Conservation (phyloP, 35 echinoderm and acorn worm species). For the Ophiothrix spiculata region DNA sequence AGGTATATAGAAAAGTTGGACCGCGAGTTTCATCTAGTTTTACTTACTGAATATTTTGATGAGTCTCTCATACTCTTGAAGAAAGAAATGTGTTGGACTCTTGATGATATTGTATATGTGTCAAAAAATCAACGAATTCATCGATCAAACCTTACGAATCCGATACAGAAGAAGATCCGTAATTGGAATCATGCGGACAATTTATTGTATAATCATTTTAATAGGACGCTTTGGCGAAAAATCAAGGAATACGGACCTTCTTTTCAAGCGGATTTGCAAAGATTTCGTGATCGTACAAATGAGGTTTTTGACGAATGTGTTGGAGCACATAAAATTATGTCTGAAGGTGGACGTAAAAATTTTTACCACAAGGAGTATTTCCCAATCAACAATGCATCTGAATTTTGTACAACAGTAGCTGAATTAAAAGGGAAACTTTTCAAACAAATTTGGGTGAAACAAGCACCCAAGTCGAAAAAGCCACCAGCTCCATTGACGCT, state of each 20-base stretch:
- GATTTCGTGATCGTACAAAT: constrained; percentile 28
- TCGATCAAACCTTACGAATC: not conserved
- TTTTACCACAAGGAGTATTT: constrained; percentile 42
- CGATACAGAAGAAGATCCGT: constrained; percentile 29
- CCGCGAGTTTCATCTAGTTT: constrained; percentile 38
- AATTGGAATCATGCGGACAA: constrained; percentile 48
- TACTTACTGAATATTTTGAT: constrained; percentile 70
- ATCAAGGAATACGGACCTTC: constrained; percentile 64
- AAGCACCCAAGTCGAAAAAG: not conserved
- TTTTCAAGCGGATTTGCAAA: constrained; percentile 58
- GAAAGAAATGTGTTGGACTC: constrained; percentile 53
- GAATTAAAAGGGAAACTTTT: constrained; percentile 10
- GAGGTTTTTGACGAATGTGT: constrained; percentile 56
- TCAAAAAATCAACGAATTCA: constrained; percentile 55
- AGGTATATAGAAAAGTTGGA: constrained; percentile 33
- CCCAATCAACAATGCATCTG: constrained; percentile 13
- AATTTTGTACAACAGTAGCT: constrained; percentile 19
- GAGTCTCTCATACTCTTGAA: constrained; percentile 64
- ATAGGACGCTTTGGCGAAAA: constrained; percentile 76
- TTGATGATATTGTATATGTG: constrained; percentile 66
- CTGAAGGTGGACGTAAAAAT: constrained; percentile 23
- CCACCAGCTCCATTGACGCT: not conserved
- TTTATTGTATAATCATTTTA: constrained; percentile 72
- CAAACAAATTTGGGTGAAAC: not conserved
- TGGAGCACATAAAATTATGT: constrained; percentile 29